A percentile compares a stretch with the other conserved stretches of the same genome.
These are phyloP conservation scores for Saccopteryx leptura DNA, from an alignment of 2,113 vertebrate genomes.

Conservation along the genomic window DNA sequence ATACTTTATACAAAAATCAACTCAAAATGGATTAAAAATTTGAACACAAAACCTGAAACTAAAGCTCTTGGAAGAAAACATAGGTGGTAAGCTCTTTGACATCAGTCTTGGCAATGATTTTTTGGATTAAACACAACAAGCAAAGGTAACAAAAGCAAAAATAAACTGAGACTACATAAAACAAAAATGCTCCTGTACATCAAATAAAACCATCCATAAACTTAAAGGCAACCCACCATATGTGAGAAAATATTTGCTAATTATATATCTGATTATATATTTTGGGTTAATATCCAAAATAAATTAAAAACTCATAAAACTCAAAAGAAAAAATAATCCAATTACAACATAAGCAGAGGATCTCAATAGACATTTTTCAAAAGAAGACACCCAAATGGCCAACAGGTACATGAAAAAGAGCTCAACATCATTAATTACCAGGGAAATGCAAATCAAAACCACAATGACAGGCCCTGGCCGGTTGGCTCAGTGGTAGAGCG, in stretches of 20 bases:
- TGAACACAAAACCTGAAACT: no score
- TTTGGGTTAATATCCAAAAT: neutral
- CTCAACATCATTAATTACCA: neutral
- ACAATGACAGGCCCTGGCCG: no score
- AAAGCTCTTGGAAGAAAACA: no score
- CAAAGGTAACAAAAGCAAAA: neutral
- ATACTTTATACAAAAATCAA: no score
- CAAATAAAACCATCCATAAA: neutral
- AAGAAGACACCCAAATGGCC: neutral
- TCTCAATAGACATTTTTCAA: neutral
- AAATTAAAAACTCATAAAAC: neutral
- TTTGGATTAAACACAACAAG: neutral
- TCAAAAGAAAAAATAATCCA: neutral
- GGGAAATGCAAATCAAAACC: neutral
- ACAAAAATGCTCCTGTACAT: neutral
- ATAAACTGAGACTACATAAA: neutral
- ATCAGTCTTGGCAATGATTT: no score
- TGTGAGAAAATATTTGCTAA: neutral
- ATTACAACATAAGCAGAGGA: neutral
- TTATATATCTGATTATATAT: neutral
- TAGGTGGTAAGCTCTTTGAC: no score
- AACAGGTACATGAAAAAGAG: neutral
- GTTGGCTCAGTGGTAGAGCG: no score
- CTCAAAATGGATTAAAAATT: no score
- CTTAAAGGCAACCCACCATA: neutral